Conservation (phyloP, 2,797 vertebrate species). For the Tauraco hartlaubi region DNA sequence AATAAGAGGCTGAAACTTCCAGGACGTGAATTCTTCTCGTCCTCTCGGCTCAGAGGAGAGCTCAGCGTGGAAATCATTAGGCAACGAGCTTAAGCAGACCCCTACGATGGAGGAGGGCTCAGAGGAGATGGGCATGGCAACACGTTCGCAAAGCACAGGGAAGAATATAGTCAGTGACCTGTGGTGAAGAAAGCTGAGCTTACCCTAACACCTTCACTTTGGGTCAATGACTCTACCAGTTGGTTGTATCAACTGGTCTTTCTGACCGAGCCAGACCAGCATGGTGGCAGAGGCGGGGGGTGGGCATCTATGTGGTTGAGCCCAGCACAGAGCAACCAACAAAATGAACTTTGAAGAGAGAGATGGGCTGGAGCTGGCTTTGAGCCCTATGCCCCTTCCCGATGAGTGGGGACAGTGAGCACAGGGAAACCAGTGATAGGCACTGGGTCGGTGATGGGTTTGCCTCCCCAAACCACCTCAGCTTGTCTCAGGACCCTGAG, state of each 20-base stretch:
- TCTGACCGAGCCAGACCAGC: background rate
- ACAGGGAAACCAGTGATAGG: too few species aligned
- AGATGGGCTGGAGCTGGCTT: background rate
- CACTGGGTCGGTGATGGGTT: background rate
- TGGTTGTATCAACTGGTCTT: background rate
- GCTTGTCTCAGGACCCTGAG: background rate
- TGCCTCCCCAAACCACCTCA: background rate
- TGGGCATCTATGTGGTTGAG: background rate
- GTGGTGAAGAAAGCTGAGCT: background rate
- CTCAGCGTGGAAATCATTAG: background rate
- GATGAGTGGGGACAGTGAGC: background rate
- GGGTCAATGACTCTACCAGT: fast-evolving
- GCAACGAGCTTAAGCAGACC: background rate
- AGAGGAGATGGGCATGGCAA: background rate
- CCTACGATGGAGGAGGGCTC: background rate
- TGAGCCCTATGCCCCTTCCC: background rate
- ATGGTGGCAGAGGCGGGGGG: fast-evolving
- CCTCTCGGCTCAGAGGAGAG: background rate
- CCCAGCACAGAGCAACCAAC: background rate
- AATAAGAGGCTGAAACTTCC: conserved; percentile 52
- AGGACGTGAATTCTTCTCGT: conserved; percentile 33
- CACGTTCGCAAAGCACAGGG: fast-evolving
- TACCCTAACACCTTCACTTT: background rate
- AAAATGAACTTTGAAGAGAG: background rate
- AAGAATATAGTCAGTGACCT: background rate